These are phyloP conservation scores for Apis cerana DNA, from an alignment of 1,140 invertebrate species.

Conservation along the genomic window DNA sequence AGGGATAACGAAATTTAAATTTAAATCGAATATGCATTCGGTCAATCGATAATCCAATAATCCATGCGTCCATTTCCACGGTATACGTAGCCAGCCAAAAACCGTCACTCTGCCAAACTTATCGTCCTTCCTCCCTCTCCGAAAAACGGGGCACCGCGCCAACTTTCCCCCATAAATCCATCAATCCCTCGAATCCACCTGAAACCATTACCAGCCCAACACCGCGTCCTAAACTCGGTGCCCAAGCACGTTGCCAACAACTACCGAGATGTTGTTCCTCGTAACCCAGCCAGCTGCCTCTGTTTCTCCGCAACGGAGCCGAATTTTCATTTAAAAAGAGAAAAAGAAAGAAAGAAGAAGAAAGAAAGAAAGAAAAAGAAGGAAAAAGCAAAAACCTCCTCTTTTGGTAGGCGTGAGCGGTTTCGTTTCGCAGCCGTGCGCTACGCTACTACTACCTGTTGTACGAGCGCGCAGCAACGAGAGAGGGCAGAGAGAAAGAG, in stretches of 20 bases:
- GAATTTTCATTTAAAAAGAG: constrained; percentile 2
- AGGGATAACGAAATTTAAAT: too few relatives aligned
- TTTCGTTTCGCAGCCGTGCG: constrained; percentile 44
- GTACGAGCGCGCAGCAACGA: constrained; percentile 1
- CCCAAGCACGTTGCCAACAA: not conserved
- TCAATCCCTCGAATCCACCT: constrained; percentile 2
- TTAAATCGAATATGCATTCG: too few relatives aligned
- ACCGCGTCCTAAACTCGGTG: not conserved
- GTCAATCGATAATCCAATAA: too few relatives aligned
- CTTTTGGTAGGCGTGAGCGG: constrained; percentile 36
- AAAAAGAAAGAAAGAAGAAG: not conserved
- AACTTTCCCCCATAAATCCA: constrained; percentile 31
- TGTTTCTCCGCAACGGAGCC: too few relatives aligned
- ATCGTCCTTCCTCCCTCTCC: not conserved
- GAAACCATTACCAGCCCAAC: not conserved
- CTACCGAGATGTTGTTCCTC: not conserved
- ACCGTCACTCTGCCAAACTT: not conserved
- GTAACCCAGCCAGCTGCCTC: not conserved
- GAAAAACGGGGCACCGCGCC: not conserved
- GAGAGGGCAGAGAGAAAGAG: not conserved
- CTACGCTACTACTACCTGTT: constrained; percentile 51
- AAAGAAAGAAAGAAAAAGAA: not conserved
- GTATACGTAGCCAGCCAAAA: too few relatives aligned
- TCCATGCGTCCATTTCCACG: not conserved
- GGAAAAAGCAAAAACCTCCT: not conserved